Percentiles rank a stretch among this genome's conserved stretches.
phyloP scores from a whole-genome alignment of 2,113 vertebrate species.

The Ophthalmolycus amberensis region DNA sequence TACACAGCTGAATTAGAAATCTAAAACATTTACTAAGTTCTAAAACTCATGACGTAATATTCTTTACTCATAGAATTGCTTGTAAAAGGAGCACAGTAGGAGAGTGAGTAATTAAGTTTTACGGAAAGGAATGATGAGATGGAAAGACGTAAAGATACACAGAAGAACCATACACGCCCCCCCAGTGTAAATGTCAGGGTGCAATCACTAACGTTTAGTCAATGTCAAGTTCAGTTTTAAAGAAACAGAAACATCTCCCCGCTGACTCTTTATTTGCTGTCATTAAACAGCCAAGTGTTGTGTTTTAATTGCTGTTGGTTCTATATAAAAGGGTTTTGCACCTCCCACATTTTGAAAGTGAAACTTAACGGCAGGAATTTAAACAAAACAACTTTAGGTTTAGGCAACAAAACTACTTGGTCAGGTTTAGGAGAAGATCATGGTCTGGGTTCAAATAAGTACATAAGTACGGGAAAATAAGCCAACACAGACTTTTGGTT shows the following conservation, averaged over 20 bases:
- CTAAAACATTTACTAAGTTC: background rate
- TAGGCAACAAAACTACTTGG: too few species aligned
- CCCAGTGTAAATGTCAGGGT: constrained; percentile 20
- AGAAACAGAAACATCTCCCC: constrained; percentile 1
- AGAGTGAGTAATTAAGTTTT: constrained; percentile 4
- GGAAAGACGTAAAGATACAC: background rate
- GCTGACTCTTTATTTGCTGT: background rate
- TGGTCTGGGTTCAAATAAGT: too few species aligned
- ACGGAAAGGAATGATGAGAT: background rate
- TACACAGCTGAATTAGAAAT: background rate
- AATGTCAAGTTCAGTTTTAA: constrained; percentile 31
- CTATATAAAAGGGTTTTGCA: background rate
- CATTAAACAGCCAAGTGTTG: background rate
- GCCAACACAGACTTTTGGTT: too few species aligned
- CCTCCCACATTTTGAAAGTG: background rate
- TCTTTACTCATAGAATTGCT: background rate
- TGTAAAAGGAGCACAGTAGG: background rate
- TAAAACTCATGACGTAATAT: background rate
- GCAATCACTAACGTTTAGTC: background rate
- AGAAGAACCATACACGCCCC: background rate
- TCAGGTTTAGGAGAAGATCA: too few species aligned
- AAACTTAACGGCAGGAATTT: background rate
- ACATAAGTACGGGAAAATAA: too few species aligned
- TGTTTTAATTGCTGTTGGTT: background rate
- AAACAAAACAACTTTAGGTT: too few species aligned